Percentiles rank a stretch among this genome's conserved stretches.
Conservation (phyloP, 2,888 invertebrate species). For the Spodoptera exigua region DNA sequence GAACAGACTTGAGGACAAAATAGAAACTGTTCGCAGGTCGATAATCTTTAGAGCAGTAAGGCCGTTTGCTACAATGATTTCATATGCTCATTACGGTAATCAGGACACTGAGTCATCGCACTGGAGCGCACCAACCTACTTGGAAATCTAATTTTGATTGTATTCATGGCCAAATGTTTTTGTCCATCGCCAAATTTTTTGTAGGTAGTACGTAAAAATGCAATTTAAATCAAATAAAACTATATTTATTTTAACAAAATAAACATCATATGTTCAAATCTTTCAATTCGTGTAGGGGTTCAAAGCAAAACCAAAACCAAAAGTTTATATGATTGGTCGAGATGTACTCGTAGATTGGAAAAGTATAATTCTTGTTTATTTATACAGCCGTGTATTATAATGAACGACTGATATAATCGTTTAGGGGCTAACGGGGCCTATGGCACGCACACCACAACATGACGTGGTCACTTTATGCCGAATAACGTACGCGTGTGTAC, state of each 20-base stretch:
- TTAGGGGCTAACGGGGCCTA: conserved; percentile 11
- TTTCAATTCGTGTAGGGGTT: too few relatives aligned
- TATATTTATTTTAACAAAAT: neutral
- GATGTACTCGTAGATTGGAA: conserved; percentile 1
- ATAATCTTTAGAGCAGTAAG: conserved; percentile 34
- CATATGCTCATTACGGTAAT: conserved; percentile 36
- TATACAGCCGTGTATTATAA: conserved; percentile 14
- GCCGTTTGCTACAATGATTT: conserved; percentile 28
- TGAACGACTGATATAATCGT: conserved; percentile 15
- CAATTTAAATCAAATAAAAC: neutral
- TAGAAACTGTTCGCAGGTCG: conserved; percentile 27
- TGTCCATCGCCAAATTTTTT: neutral
- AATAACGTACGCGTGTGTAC: conserved; percentile 15
- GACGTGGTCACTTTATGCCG: conserved; percentile 15
- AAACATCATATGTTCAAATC: too few relatives aligned
- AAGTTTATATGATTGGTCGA: too few relatives aligned
- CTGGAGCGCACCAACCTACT: conserved; percentile 33
- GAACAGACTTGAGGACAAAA: conserved; percentile 8
- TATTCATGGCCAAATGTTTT: conserved; percentile 25
- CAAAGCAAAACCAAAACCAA: too few relatives aligned
- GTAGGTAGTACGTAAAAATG: neutral
- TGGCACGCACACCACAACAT: conserved; percentile 17
- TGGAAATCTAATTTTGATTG: conserved; percentile 34
- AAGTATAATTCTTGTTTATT: conserved; percentile 14
- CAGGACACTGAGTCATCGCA: conserved; percentile 39